Conservation (phyloP, 2,113 vertebrate species). For the Ptyas mucosa region DNA sequence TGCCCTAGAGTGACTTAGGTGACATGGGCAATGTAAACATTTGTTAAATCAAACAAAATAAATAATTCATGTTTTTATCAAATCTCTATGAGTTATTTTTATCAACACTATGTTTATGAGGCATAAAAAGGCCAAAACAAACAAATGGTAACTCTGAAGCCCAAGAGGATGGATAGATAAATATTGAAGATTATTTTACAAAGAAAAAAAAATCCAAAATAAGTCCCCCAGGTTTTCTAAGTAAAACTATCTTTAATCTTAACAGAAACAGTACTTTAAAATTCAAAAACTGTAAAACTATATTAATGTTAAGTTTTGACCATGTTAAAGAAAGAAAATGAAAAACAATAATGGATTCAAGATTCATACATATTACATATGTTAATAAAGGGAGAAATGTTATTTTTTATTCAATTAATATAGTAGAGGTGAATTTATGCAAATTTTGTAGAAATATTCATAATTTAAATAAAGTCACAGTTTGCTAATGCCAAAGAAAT, state of each 20-base stretch:
- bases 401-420: slow-evolving; percentile 34
- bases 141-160: slow-evolving; percentile 11
- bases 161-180: slow-evolving; percentile 19
- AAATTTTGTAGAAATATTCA: slow-evolving; percentile 21
- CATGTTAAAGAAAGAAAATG: slow-evolving; percentile 30
- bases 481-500: background rate
- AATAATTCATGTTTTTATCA: background rate
- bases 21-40: too few relatives aligned
- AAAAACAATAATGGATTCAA: slow-evolving; percentile 47
- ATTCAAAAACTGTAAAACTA: slow-evolving; percentile 30
- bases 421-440: slow-evolving; percentile 37
- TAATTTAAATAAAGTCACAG: slow-evolving; percentile 4
- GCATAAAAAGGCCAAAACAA: slow-evolving; percentile 10
- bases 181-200: slow-evolving; percentile 15
- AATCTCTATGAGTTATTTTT: slow-evolving; percentile 8
- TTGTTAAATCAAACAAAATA: too few relatives aligned
- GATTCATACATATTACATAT: slow-evolving; percentile 41
- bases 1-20: too few relatives aligned
- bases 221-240: slow-evolving; percentile 24
- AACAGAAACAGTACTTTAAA: slow-evolving; percentile 39
- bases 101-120: slow-evolving; percentile 21
- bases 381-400: slow-evolving; percentile 44
- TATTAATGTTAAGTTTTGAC: background rate
- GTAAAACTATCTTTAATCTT: slow-evolving; percentile 31
- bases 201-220: slow-evolving; percentile 23